Evolutionary conservation across 2,888 invertebrate species (phyloP).

Genomic region (Disparrhopalites patrizii): DNA sequence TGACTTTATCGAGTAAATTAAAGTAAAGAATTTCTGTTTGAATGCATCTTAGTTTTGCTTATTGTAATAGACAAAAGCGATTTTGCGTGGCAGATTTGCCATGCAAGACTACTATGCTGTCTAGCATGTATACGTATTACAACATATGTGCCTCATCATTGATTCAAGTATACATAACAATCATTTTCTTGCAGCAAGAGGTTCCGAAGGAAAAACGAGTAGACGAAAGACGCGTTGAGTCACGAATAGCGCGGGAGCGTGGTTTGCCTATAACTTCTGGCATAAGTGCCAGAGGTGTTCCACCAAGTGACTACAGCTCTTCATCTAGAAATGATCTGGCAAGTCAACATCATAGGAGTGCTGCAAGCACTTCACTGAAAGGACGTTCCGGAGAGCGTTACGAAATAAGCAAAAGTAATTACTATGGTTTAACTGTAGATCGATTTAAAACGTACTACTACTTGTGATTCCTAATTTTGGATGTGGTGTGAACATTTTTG

Average conservation of each 20-base stretch:
- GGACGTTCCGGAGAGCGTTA: conserved; percentile 19
- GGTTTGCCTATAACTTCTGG: background rate
- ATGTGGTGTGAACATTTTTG: too few species aligned
- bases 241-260: conserved; percentile 24
- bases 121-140: too few species aligned
- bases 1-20: too few species aligned
- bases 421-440: background rate
- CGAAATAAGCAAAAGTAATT: conserved; percentile 17
- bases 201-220: conserved; percentile 8
- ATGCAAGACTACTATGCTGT: too few species aligned
- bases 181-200: conserved; percentile 23
- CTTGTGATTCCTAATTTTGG: too few species aligned
- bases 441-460: too few species aligned
- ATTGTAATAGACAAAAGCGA: too few species aligned
- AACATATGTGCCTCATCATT: too few species aligned
- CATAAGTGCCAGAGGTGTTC: background rate
- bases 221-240: conserved; percentile 6
- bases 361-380: background rate
- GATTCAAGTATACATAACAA: too few species aligned
- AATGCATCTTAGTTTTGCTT: too few species aligned
- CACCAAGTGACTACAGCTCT: conserved; percentile 13
- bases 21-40: too few species aligned
- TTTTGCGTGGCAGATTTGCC: too few species aligned
- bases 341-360: conserved; percentile 4
- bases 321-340: conserved; percentile 1